Percentiles rank a stretch among this genome's conserved stretches.
Conservation (phyloP, 2,888 invertebrate genomes). For the Dioctria linearis region DNA sequence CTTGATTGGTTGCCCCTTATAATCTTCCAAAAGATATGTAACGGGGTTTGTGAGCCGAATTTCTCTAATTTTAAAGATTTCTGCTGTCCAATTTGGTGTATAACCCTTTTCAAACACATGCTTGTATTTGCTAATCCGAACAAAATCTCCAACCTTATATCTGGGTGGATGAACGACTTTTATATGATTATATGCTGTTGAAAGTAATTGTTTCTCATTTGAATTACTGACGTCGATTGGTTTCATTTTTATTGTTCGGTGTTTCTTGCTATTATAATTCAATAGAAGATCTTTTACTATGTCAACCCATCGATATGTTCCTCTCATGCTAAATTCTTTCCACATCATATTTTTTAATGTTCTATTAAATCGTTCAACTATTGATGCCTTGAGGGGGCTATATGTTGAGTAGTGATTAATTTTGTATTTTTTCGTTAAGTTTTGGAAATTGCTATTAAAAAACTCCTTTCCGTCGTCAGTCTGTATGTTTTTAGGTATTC, state of each 20-base stretch:
- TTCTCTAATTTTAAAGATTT: slow-evolving; percentile 62
- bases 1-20: slow-evolving; percentile 61
- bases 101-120: slow-evolving; percentile 62
- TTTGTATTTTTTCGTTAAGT: slow-evolving; percentile 60
- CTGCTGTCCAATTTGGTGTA: slow-evolving; percentile 63
- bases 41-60: slow-evolving; percentile 61
- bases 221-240: slow-evolving; percentile 62
- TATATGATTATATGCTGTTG: slow-evolving; percentile 54
- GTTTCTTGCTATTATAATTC: slow-evolving; percentile 61
- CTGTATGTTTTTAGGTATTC: slow-evolving; percentile 62
- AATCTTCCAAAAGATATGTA: slow-evolving; percentile 61
- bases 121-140: slow-evolving; percentile 62
- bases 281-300: slow-evolving; percentile 58
- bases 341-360: slow-evolving; percentile 60
- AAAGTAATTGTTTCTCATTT: slow-evolving; percentile 57
- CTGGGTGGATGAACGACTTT: slow-evolving; percentile 57
- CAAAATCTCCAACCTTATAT: slow-evolving; percentile 61
- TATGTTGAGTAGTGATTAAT: slow-evolving; percentile 59
- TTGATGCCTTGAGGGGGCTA: slow-evolving; percentile 62
- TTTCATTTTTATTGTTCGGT: slow-evolving; percentile 60
- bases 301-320: slow-evolving; percentile 58
- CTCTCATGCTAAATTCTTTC: slow-evolving; percentile 60
- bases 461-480: slow-evolving; percentile 64
- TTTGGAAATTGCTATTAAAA: slow-evolving; percentile 62
- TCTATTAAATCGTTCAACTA: slow-evolving; percentile 61